Conservation (phyloP, 2,888 invertebrate genomes). For the Alentia gelatinosa region DNA sequence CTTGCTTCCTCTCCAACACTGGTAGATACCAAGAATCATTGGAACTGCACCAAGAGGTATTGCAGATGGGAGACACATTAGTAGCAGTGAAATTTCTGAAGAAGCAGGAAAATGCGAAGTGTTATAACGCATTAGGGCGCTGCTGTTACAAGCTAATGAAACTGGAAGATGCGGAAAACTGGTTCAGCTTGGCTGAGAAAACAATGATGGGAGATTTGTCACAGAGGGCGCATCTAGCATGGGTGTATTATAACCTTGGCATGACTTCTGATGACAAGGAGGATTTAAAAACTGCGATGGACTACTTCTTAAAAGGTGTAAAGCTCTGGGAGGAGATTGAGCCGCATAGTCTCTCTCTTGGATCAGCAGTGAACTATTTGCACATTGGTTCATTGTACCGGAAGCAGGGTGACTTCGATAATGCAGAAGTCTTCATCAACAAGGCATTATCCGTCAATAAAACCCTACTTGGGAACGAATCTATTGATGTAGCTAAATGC, state of each 20-base stretch:
- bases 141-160: background rate
- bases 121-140: background rate
- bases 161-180: background rate
- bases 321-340: slow-evolving; percentile 4
- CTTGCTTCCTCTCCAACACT: background rate
- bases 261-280: background rate
- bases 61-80: background rate
- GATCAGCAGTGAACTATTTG: background rate
- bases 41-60: background rate
- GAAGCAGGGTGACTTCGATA: background rate
- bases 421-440: background rate
- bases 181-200: background rate
- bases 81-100: background rate
- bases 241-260: slow-evolving; percentile 15
- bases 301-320: background rate
- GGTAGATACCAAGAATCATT: background rate
- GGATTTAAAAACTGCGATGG: background rate
- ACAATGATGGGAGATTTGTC: background rate
- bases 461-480: background rate
- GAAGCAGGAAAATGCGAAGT: background rate
- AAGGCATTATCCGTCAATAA: background rate
- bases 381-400: background rate
- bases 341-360: background rate
- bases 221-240: background rate
- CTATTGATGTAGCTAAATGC: slow-evolving; percentile 1